These are phyloP conservation scores for Meta bourneti DNA, from an alignment of 2,888 invertebrate species.

Conservation along the genomic window DNA sequence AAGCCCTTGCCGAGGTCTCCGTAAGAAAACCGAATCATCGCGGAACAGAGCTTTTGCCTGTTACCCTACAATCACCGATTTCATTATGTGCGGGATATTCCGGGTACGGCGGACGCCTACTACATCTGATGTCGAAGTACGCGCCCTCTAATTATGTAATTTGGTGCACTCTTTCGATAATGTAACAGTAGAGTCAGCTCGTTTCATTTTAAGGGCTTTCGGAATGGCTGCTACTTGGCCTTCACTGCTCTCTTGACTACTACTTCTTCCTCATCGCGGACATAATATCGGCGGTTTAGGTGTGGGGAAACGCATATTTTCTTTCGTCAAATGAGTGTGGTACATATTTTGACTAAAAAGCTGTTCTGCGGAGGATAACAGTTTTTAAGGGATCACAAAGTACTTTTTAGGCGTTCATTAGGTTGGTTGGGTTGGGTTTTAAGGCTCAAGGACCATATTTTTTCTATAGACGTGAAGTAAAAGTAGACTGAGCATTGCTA, in stretches of 20 bases:
- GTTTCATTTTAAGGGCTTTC: constrained; percentile 8
- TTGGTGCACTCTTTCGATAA: constrained; percentile 63
- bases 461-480: too few species aligned
- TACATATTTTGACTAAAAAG: too few species aligned
- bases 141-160: constrained; percentile 73
- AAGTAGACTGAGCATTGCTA: too few species aligned
- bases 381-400: too few species aligned
- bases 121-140: constrained; percentile 65
- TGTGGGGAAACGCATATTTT: too few species aligned
- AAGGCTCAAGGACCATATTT: too few species aligned
- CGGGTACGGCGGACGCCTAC: constrained; percentile 60
- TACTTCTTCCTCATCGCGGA: background rate
- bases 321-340: too few species aligned
- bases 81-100: constrained; percentile 63
- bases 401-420: too few species aligned
- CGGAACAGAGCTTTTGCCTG: background rate
- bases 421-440: too few species aligned
- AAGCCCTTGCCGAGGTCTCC: constrained; percentile 44
- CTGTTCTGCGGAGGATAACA: too few species aligned
- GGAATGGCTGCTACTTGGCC: constrained; percentile 47
- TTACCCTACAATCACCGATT: constrained; percentile 72
- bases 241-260: constrained; percentile 10
- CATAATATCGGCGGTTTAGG: too few species aligned
- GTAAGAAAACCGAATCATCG: constrained; percentile 23
- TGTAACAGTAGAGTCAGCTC: constrained; percentile 6